Percentiles rank a stretch among this genome's conserved stretches.
These are phyloP conservation scores for Deilephila porcellus DNA, from an alignment of 2,888 invertebrate species.

Conservation along the genomic window DNA sequence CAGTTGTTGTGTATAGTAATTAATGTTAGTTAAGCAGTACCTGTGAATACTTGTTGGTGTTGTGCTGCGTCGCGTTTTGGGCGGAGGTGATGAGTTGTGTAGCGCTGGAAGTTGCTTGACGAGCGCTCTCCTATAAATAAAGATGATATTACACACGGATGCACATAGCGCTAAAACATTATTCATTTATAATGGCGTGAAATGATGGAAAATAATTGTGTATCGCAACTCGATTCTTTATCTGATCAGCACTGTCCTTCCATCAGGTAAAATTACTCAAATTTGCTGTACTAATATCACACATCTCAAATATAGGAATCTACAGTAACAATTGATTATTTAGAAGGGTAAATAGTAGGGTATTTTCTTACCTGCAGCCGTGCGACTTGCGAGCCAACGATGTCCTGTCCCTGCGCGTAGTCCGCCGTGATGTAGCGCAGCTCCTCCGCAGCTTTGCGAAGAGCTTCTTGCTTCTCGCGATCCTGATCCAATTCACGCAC, in stretches of 20 bases:
- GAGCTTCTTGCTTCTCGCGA: constrained; percentile 91
- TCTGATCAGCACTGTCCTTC: too few species aligned
- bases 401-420: constrained; percentile 89
- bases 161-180: too few species aligned
- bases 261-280: too few species aligned
- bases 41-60: constrained; percentile 86
- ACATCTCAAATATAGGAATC: too few species aligned
- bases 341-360: background rate
- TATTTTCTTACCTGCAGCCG: constrained; percentile 68
- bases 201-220: too few species aligned
- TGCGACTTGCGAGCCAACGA: constrained; percentile 88
- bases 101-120: constrained; percentile 93
- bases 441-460: constrained; percentile 96
- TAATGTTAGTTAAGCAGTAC: constrained; percentile 43
- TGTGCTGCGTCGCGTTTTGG: constrained; percentile 91
- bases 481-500: constrained; percentile 82
- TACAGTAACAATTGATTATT: background rate
- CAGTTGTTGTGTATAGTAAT: too few species aligned
- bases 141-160: background rate
- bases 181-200: too few species aligned
- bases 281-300: too few species aligned
- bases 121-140: constrained; percentile 88
- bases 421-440: constrained; percentile 95
- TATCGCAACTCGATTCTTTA: too few species aligned
- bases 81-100: constrained; percentile 96